Conservation (phyloP, 2,888 invertebrate genomes). For the Elaeidobius kamerunicus region DNA sequence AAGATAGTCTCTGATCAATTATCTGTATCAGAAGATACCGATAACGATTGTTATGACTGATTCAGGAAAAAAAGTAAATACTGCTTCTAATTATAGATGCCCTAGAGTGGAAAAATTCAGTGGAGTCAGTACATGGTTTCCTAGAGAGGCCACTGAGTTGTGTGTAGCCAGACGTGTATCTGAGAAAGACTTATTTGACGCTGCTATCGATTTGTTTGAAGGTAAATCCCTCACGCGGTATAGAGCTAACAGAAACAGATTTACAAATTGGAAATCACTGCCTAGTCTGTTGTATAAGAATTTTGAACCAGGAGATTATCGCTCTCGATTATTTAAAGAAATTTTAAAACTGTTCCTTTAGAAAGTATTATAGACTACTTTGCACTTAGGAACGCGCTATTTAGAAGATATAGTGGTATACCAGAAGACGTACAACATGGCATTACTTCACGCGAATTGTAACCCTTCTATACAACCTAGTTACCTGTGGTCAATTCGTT, state of each 20-base stretch:
- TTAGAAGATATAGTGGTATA: conserved; percentile 1
- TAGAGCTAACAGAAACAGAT: conserved; percentile 1
- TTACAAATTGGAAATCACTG: conserved; percentile 1
- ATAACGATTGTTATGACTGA: too few relatives aligned
- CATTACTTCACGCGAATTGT: conserved; percentile 6
- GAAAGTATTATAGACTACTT: conserved; percentile 8
- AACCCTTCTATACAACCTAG: conserved; percentile 5
- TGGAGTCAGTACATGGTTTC: conserved; percentile 12
- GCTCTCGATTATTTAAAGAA: conserved; percentile 6
- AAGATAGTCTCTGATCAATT: too few relatives aligned
- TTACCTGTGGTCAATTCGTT: not conserved
- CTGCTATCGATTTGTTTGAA: too few relatives aligned
- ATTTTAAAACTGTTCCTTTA: conserved; percentile 4
- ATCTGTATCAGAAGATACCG: too few relatives aligned
- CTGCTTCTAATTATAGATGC: too few relatives aligned
- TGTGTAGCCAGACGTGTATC: not conserved
- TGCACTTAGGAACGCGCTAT: conserved; percentile 4
- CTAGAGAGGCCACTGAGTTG: conserved; percentile 13
- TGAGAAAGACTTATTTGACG: conserved; percentile 1
- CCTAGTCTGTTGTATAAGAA: not conserved
- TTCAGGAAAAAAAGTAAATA: too few relatives aligned
- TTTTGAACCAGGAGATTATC: conserved; percentile 14
- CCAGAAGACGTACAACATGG: conserved; percentile 1
- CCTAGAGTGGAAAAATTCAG: too few relatives aligned
- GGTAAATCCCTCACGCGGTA: too few relatives aligned